Evolutionary conservation across 2,888 invertebrate genomes (phyloP).

Genomic region (Baccha elongata): DNA sequence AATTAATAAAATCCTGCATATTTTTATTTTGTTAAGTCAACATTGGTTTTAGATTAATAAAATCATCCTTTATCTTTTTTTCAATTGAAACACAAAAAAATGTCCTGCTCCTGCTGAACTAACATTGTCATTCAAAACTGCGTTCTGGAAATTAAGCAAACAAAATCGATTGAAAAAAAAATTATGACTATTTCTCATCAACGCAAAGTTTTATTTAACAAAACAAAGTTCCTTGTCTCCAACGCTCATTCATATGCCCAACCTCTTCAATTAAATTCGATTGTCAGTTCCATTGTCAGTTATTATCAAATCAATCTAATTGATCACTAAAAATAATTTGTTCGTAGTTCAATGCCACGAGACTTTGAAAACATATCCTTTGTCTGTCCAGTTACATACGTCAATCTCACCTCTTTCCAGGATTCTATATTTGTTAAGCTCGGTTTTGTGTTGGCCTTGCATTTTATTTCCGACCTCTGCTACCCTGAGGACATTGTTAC

Average conservation of each 20-base stretch:
- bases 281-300: constrained; percentile 7
- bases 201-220: neutral
- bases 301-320: constrained; percentile 35
- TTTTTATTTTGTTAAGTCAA: too few species aligned
- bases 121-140: neutral
- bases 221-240: constrained; percentile 10
- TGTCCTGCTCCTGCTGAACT: constrained; percentile 1
- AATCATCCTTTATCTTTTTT: neutral
- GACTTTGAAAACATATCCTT: neutral
- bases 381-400: constrained; percentile 5
- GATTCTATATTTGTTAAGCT: neutral
- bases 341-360: constrained; percentile 14
- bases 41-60: neutral
- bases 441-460: constrained; percentile 15
- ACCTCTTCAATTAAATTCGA: neutral
- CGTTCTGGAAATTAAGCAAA: neutral
- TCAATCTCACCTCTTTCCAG: neutral
- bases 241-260: neutral
- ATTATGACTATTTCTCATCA: neutral
- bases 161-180: constrained; percentile 11
- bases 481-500: constrained; percentile 6
- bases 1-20: too few species aligned
- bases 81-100: neutral
- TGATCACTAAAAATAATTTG: constrained; percentile 3
- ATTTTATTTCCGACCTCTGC: neutral